These are phyloP conservation scores for Cyrtonyx montezumae DNA, from an alignment of 2,113 vertebrate species.

Conservation along the genomic window DNA sequence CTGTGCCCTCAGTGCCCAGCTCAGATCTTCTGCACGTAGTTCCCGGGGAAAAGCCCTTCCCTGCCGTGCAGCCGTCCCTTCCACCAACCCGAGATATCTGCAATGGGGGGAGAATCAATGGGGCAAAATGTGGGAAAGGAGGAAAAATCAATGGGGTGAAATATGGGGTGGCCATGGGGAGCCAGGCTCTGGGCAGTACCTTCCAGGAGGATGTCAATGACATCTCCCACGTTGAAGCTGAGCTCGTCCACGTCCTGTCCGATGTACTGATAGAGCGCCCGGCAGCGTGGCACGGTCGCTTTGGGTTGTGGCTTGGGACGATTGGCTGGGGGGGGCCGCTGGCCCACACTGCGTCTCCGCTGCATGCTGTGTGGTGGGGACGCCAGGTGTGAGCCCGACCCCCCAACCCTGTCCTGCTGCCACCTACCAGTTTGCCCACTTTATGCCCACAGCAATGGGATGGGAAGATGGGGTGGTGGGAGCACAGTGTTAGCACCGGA, in stretches of 20 bases:
- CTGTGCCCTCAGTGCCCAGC: rapidly evolving
- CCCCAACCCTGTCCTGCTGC: too few relatives aligned
- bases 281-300: slow-evolving; percentile 80
- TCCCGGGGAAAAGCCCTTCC: slow-evolving; percentile 95
- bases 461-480: too few relatives aligned
- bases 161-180: rapidly evolving
- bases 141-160: rapidly evolving
- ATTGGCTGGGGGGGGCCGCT: slow-evolving; percentile 84
- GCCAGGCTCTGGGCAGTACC: slow-evolving; percentile 67
- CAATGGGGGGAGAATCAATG: neutral
- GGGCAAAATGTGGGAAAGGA: rapidly evolving
- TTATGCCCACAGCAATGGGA: too few relatives aligned
- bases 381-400: too few relatives aligned
- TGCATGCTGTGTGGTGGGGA: slow-evolving; percentile 80
- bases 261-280: slow-evolving; percentile 88
- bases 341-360: slow-evolving; percentile 86
- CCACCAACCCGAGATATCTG: slow-evolving; percentile 96
- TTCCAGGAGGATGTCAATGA: slow-evolving; percentile 89
- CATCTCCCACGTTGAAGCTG: slow-evolving; percentile 89
- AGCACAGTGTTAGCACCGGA: too few relatives aligned
- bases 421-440: too few relatives aligned
- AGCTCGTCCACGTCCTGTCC: slow-evolving; percentile 95
- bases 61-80: slow-evolving; percentile 86
- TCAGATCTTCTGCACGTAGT: slow-evolving; percentile 97
- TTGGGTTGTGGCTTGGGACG: slow-evolving; percentile 83